Conservation (phyloP, 2,797 vertebrate genomes). For the Anas capensis region DNA sequence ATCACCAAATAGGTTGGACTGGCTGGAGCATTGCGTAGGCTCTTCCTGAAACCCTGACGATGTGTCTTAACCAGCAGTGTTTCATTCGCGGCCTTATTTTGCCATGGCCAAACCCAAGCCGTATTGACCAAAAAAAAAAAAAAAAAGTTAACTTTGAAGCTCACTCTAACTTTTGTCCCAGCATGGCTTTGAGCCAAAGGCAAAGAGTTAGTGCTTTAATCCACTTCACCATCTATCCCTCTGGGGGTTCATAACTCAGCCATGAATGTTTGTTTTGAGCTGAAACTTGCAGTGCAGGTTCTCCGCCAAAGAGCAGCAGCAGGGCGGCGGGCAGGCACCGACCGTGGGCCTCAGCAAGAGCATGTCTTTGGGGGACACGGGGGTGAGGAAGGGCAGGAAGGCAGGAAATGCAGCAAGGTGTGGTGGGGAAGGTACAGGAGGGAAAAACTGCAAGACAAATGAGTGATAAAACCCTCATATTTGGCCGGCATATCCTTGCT, state of each 20-base stretch:
- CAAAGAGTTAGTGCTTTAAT: slow-evolving; percentile 44
- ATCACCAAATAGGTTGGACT: slow-evolving; percentile 15
- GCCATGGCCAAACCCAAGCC: background rate
- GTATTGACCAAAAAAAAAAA: background rate
- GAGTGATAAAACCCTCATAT: background rate
- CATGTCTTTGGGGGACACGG: rapidly evolving
- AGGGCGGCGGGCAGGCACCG: background rate
- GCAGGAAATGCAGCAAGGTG: background rate
- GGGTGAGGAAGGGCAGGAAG: background rate
- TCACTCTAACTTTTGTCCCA: slow-evolving; percentile 40
- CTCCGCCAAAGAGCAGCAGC: background rate
- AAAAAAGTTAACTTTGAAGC: slow-evolving; percentile 22
- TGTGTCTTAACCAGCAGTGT: background rate
- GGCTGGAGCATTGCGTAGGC: background rate
- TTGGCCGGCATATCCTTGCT: background rate
- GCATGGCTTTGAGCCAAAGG: slow-evolving; percentile 37
- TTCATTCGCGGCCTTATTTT: background rate
- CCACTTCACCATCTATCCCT: slow-evolving; percentile 58
- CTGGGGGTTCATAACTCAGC: slow-evolving; percentile 70
- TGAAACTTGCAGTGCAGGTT: slow-evolving; percentile 72
- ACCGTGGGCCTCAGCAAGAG: rapidly evolving
- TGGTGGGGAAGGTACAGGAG: background rate
- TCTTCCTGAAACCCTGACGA: background rate
- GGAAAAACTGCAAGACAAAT: background rate
- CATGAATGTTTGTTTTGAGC: slow-evolving; percentile 72